These are phyloP conservation scores for Tillus elongatus DNA, from an alignment of 2,888 invertebrate genomes.

Conservation along the genomic window DNA sequence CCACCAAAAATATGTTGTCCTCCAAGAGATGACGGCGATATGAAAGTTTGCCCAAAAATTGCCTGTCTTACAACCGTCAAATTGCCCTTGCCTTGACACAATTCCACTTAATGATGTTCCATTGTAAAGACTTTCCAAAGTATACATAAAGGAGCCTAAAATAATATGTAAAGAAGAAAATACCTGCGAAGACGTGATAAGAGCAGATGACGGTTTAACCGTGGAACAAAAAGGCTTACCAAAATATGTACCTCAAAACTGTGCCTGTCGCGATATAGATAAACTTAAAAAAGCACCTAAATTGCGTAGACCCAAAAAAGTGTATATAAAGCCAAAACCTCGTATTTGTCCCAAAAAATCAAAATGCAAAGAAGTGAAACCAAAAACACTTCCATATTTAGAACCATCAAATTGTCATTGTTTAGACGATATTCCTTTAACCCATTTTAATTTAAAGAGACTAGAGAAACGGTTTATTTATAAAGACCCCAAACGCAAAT, in stretches of 20 bases:
- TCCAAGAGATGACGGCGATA: background rate
- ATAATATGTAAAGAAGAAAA: background rate
- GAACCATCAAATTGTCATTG: constrained; percentile 9
- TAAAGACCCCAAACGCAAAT: constrained; percentile 12
- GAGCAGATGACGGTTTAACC: background rate
- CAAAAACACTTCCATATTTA: constrained; percentile 16
- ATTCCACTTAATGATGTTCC: background rate
- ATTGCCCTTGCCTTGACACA: constrained; percentile 1
- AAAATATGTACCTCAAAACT: constrained; percentile 20
- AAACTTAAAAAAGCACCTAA: constrained; percentile 20
- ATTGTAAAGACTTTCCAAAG: background rate
- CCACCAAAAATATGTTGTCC: too few relatives aligned
- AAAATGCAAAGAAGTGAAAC: constrained; percentile 7
- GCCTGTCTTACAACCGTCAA: background rate
- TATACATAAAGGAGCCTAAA: background rate
- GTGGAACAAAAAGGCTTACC: constrained; percentile 18
- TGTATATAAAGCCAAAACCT: constrained; percentile 13
- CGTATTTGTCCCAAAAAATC: constrained; percentile 13
- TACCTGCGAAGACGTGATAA: background rate
- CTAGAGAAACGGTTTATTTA: constrained; percentile 13
- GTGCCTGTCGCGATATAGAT: constrained; percentile 23
- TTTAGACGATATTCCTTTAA: constrained; percentile 11
- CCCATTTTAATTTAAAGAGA: constrained; percentile 12
- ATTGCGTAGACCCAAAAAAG: background rate
- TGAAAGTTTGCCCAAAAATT: background rate